Evolutionary conservation across 2,888 invertebrate species (phyloP), one percentile per base, ranked within the genome.

Genomic region (Netelia virgata): DNA sequence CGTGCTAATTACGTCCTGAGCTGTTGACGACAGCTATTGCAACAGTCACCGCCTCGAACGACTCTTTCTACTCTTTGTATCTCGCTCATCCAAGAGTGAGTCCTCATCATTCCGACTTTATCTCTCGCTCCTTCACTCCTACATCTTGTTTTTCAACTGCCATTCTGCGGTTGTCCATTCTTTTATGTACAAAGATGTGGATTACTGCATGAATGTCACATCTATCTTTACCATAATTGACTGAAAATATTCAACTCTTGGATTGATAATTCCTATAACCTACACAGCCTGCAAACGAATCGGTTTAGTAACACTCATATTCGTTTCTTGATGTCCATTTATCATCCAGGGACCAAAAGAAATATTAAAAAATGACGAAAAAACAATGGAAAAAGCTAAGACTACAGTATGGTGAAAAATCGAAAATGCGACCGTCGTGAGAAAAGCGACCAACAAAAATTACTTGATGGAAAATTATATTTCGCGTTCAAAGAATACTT

Each of bases 1-100:
- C 69, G 70, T 79, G 82, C 73, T 87, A 87, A 87, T 87, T 87
- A 85, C 80, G 77, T 85, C 73, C 75, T 63, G 78, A 87, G 86
- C 83, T 87, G 86, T 85, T 76, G 73, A 78, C 72, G 78, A 75
- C 83, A 69, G 80, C 63, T 64, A 72, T 79, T 55, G 82, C 76
- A 50, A 69, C 43, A 59, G 61, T 9, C 61, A 53, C 47, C 57
- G 28, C 57, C 53, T 70, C 36, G 78, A 75, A 63, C 66, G 78
- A 74, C 68, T 59, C 78, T 61, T 78, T 68, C 47, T 28, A 23
- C 84, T 74, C 74, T 41, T 43, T 57, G 10, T 16, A 23, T 55
- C 57, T 20, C 73, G 8, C n/a, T 23, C 16, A 63, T 20, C 18
- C 61, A n/a, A 20, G 36, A 10, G n/a, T 41, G 53, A 78, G 64